These are phyloP conservation scores for Nematostella vectensis DNA, from an alignment of 92 coral and sea anemone species.

Conservation along the genomic window DNA sequence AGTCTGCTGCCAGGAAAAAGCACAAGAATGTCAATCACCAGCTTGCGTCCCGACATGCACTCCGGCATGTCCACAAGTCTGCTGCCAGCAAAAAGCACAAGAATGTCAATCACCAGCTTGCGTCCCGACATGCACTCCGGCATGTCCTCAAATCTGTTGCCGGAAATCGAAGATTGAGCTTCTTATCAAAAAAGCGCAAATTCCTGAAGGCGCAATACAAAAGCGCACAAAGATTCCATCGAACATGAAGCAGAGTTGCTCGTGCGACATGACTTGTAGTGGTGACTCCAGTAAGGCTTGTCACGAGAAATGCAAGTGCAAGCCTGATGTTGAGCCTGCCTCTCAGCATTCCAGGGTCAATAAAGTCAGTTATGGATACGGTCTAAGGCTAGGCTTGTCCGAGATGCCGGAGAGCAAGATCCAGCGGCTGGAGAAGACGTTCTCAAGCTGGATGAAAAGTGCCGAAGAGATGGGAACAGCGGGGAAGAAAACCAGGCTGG, in stretches of 20 bases:
- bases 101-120: conserved; percentile 6
- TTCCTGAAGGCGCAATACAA: too few species aligned
- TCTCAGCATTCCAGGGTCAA: neutral
- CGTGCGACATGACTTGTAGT: conserved; percentile 64
- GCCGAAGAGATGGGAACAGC: neutral
- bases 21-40: conserved; percentile 1
- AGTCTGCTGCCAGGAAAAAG: conserved; percentile 19
- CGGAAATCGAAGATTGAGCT: neutral
- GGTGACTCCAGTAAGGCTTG: conserved; percentile 18
- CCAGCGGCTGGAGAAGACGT: conserved; percentile 20
- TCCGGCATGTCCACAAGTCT: conserved; percentile 34
- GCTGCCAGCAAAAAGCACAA: conserved; percentile 14
- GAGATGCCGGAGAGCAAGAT: conserved; percentile 8
- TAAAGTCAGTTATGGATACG: neutral
- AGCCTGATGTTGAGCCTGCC: conserved; percentile 12
- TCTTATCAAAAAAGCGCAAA: too few species aligned
- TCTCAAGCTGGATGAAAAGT: conserved; percentile 39
- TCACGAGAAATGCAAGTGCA: conserved; percentile 57
- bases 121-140: conserved; percentile 19
- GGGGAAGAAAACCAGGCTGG: neutral
- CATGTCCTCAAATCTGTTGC: conserved; percentile 25
- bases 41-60: conserved; percentile 15
- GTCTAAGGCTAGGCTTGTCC: neutral
- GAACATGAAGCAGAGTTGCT: conserved; percentile 46
- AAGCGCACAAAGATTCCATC: neutral